These are phyloP conservation scores for Zosterops hypoxanthus DNA, from an alignment of 2,113 vertebrate genomes.

Conservation along the genomic window DNA sequence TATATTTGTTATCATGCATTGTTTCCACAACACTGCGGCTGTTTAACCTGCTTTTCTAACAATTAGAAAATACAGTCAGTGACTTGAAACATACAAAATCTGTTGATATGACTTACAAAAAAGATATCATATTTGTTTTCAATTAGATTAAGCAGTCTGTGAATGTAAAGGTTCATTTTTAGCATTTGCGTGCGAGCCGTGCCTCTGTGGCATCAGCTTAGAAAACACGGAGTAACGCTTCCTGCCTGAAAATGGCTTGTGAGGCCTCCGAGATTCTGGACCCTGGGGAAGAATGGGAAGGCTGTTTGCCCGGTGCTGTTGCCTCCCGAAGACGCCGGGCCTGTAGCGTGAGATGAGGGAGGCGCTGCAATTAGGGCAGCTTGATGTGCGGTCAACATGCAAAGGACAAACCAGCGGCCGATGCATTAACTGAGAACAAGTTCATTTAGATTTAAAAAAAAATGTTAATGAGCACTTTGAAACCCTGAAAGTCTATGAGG, in stretches of 20 bases:
- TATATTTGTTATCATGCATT: neutral
- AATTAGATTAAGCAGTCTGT: neutral
- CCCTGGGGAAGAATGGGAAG: neutral
- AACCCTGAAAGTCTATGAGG: slow-evolving; percentile 57
- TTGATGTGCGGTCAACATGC: neutral
- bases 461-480: slow-evolving; percentile 69
- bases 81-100: neutral
- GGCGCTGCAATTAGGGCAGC: neutral
- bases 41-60: neutral
- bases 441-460: slow-evolving; percentile 70
- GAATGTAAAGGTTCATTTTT: neutral
- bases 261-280: neutral
- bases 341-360: neutral
- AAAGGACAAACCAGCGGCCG: slow-evolving; percentile 34
- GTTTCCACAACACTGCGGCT: neutral
- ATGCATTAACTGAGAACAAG: slow-evolving; percentile 61
- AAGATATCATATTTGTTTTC: neutral
- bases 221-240: neutral
- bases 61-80: neutral
- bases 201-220: neutral
- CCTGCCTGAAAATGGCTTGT: neutral
- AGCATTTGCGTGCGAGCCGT: accelerated
- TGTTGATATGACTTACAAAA: neutral
- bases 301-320: neutral
- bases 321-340: neutral